Evolutionary conservation across 2,888 invertebrate species (phyloP), one percentile per base, ranked within the genome.

Genomic region (Eueremaeus valkanovi): DNA sequence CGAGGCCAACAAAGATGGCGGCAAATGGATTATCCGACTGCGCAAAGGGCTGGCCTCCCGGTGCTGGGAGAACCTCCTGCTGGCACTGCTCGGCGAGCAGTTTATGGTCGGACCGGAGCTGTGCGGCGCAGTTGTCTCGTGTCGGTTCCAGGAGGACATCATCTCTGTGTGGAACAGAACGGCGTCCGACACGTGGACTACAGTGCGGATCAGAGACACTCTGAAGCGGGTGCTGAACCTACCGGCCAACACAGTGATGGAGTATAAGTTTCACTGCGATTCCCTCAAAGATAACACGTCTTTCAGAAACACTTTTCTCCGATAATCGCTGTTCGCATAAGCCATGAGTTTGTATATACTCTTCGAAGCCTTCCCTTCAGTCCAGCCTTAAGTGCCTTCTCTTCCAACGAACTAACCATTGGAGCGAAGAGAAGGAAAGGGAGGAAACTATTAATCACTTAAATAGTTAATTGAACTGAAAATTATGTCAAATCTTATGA

Each of bases 91-190:
- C 80, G 72, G 98, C 5, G 98, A 98, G 85, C 97, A 98, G 87
- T 98, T 98, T 87, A 92, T 96, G 89, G 96, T 98, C 55, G 96
- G 96, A 24, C 92, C 95, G 81, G 99, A 99, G 86, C 93, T 99
- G 81, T 99, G 98, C 85, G 99, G 98, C 21, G 92, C 96, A 78
- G 97, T 98, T 78, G 90, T 97, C 81, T 96, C 96, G 74, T 91
- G 97, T 80, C 88, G 96, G 82, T 93, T 92, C 86, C 94, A 92
- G 88, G 97, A 97, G 85, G 97, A 96, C 83, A 91, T 95, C 83
- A 88, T 98, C 82, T 94, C 95, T 79, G 90, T 98, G 81, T 98
- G 98, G 97, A 97, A 97, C 85, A 90, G 92, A 84, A 95, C 93
- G 80, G 94, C 97, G 74, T 89, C 91, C 79, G 96, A 98, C 86